phyloP scores from a whole-genome alignment of 1,140 invertebrate genomes.

The Melitaea cinxia region DNA sequence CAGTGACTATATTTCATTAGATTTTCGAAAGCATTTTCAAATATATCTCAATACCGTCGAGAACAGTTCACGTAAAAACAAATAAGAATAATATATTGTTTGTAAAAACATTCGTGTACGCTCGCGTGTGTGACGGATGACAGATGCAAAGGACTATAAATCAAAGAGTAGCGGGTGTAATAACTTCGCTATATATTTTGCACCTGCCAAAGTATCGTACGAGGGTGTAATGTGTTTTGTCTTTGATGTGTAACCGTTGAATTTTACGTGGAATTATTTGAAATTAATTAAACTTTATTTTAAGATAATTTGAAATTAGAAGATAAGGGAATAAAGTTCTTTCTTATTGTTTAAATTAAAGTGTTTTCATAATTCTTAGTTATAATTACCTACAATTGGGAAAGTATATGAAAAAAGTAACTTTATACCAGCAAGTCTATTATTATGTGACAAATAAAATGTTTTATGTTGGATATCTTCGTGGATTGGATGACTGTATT shows the following conservation, averaged over 20 bases:
- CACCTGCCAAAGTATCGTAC: slow-evolving; percentile 23
- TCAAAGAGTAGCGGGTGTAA: slow-evolving; percentile 12
- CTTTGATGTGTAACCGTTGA: neutral
- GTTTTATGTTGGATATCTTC: no score
- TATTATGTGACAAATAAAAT: no score
- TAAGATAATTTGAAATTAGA: no score
- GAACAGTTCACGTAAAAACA: neutral
- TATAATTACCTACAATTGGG: no score
- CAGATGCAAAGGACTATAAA: slow-evolving; percentile 23
- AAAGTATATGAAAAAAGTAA: no score
- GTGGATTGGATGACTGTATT: no score
- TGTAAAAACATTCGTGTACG: neutral
- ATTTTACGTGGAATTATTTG: no score
- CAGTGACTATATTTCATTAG: neutral
- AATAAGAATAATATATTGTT: neutral
- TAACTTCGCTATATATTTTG: slow-evolving; percentile 24
- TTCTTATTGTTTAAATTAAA: no score
- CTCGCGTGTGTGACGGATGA: slow-evolving; percentile 11
- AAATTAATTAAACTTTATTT: no score
- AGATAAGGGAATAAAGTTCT: no score
- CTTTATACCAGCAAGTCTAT: no score
- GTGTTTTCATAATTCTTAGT: no score
- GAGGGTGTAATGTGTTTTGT: neutral
- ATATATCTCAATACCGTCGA: neutral
- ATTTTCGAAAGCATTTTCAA: neutral